Evolutionary conservation across 2,888 invertebrate species (phyloP), one percentile per base, ranked within the genome.

Genomic region (Folsomia candida): DNA sequence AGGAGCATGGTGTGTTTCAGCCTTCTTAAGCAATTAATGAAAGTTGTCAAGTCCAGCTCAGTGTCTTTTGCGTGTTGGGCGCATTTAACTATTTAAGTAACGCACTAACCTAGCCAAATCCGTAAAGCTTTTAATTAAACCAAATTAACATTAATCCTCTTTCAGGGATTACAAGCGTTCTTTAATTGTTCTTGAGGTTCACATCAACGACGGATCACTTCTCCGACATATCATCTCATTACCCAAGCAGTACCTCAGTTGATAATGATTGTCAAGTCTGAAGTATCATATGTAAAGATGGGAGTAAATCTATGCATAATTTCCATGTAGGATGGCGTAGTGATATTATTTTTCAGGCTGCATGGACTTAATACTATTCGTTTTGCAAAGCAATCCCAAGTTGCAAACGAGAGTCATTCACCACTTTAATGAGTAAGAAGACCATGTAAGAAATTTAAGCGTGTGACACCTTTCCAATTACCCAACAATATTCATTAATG

Each of bases 401-500:
- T 14, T 37, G 14, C 37, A 9, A 37, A 37, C 37, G 14, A 37
- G 37, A 37, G 37, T 4, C 37, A 37, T 37, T 37, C 37, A 37
- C 6, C 14, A 37, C 14, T 14, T 37, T 37, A 37, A 37, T 37
- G 37, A 37, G 37, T 14, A 37, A 37, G 37, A 37, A 4, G 37
- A 37, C 37, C 37, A 37, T 37, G 37, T 37, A 37, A 37, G 37
- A 37, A 37, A 37, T 37, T 14, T 14, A 37, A 37, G 37, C 37
- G 37, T 37, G 37, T 37, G 37, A 37, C 37, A 37, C 14, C 37
- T 37, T 14, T 14, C 37, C 4, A 37, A 37, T 37, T 14, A 37
- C 37, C 9, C 66, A 66, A 66, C 66, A 66, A 66, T 66, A 28
- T 27, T 65, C 54, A 25, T 54, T 66, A 66, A 66, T 66, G 66